Base-by-base conservation (phyloP, 2,797 vertebrate species). In the Lithobates pipiens region DNA sequence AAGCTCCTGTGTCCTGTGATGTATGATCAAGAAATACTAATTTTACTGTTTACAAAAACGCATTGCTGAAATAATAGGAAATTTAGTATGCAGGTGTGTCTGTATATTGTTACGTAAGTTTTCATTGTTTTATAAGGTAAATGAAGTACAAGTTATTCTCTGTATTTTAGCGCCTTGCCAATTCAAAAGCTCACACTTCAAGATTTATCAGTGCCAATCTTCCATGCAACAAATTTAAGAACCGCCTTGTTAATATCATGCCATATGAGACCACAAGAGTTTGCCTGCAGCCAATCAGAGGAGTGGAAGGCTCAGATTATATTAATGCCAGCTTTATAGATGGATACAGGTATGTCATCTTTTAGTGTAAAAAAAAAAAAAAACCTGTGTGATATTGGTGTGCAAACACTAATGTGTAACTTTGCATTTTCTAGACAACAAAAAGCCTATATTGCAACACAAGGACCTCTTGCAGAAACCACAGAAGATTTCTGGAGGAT, bases 191-290 rank as follows among this genome's bases (percentile, higher is more conserved):
- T 87, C 98, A 99, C 94, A 99, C 98, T 0, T 99, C 98, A 7
- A 95, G 98, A 88, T 99, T 99, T 93, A 97, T 99, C 94, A 99
- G 97, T 76, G 98, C 98, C 95, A 99, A 99, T 91, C 96, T 99
- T 85, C 98, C 98, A 21, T 99, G 98, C 93, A 99, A 99, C 96
- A 99, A 99, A 89, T 99, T 99, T 93, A 99, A 99, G 94, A 99
- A 99, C 89, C 97, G 98, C 88, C 95, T 99, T 88, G 98, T 99
- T n/a, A 99, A 99, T 94, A 98, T 99, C 94, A 99, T 99, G 98
- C 98, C 98, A 3, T 99, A 99, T 0, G 98, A 99, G 95, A 97
- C 95, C 88, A 99, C 98, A 0, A 96, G 98, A 0, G 98, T 99
- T 88, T 98, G 97, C 88, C 95, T 99, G 82, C 98, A 99, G 95